A percentile compares a stretch with the other conserved stretches of the same genome.
Evolutionary conservation across 2,888 invertebrate genomes (phyloP).

Genomic region (Zaprionus obscuricornis): DNA sequence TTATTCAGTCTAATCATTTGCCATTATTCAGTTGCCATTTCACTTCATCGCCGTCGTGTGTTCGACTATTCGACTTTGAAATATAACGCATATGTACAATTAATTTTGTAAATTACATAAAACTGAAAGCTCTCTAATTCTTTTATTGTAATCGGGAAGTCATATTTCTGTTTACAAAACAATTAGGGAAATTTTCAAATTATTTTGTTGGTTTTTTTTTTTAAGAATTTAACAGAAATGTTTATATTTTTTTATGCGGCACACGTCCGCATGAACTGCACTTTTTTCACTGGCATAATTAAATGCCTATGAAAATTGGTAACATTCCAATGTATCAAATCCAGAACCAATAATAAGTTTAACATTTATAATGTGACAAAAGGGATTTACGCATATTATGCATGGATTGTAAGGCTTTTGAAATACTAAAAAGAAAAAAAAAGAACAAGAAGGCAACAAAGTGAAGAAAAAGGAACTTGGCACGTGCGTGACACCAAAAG

Average conservation of each 20-base stretch:
- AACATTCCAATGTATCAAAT: constrained; percentile 3
- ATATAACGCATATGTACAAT: constrained; percentile 30
- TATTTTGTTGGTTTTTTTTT: no score
- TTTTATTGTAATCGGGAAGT: no score
- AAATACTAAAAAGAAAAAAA: background rate
- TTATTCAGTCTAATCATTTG: constrained; percentile 55
- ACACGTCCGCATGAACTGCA: background rate
- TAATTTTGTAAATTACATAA: constrained; percentile 19
- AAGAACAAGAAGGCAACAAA: no score
- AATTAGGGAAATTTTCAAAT: no score
- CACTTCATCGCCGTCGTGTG: constrained; percentile 36
- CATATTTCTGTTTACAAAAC: no score
- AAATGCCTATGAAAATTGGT: constrained; percentile 27
- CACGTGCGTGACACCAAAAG: constrained; percentile 28
- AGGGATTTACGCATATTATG: constrained; percentile 13
- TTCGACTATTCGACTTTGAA: constrained; percentile 18
- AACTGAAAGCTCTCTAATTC: no score
- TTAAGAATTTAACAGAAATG: no score
- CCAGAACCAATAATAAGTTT: constrained; percentile 22
- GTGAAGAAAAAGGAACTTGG: no score
- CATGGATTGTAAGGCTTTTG: background rate
- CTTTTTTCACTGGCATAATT: constrained; percentile 32
- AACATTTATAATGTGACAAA: constrained; percentile 38
- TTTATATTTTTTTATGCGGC: no score
- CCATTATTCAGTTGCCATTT: constrained; percentile 51